These are phyloP conservation scores for Morone saxatilis DNA, from an alignment of 2,113 vertebrate species.

Conservation along the genomic window DNA sequence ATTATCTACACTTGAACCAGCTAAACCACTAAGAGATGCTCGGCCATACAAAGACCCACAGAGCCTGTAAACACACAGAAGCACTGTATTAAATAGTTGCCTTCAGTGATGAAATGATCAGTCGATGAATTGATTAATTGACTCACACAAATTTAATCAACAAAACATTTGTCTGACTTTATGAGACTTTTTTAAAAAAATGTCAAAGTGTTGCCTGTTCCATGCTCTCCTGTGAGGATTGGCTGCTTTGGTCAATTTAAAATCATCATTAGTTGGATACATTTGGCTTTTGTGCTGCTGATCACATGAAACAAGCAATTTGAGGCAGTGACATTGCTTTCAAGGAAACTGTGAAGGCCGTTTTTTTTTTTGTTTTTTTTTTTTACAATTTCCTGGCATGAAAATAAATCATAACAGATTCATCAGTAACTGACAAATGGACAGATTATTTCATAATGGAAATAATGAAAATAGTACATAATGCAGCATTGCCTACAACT, in stretches of 20 bases:
- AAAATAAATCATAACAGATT: background rate
- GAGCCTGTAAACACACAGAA: background rate
- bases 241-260: background rate
- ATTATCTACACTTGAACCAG: conserved; percentile 49
- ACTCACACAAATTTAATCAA: background rate
- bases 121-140: background rate
- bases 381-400: background rate
- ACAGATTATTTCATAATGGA: background rate
- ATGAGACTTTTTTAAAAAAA: background rate
- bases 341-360: background rate
- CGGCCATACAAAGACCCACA: background rate
- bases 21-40: conserved; percentile 25
- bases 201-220: background rate
- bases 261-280: background rate
- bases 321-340: background rate
- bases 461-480: background rate
- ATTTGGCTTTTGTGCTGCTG: background rate
- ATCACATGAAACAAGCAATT: background rate
- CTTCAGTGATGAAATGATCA: background rate
- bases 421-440: background rate
- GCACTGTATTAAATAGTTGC: background rate
- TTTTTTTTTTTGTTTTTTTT: background rate
- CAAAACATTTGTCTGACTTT: background rate
- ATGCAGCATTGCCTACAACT: background rate
- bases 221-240: background rate